phyloP scores from a whole-genome alignment of 2,113 vertebrate species.

The Cottus gobio region DNA sequence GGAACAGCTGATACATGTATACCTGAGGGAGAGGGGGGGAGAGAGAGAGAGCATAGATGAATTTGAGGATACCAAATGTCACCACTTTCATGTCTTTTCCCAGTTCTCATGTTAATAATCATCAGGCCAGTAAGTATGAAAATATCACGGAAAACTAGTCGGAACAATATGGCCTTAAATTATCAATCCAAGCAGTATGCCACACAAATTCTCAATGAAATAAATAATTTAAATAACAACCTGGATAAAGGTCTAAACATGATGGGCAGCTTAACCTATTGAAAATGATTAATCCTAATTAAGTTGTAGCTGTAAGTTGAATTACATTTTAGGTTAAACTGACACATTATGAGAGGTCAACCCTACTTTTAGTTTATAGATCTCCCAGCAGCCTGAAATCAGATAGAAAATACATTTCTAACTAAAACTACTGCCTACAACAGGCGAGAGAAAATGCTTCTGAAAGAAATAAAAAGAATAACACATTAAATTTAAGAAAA shows the following conservation, averaged over 20 bases:
- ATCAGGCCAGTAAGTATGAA: background rate
- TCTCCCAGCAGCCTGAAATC: background rate
- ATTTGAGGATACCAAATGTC: background rate
- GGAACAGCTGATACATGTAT: conserved; percentile 97
- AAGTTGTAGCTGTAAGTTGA: too few relatives aligned
- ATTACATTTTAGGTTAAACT: background rate
- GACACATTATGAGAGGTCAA: background rate
- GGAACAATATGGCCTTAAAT: background rate
- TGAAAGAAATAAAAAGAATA: background rate
- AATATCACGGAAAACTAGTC: background rate
- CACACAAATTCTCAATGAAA: background rate
- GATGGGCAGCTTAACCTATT: background rate
- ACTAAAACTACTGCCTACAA: background rate
- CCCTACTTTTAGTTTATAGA: background rate
- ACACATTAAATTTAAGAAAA: background rate
- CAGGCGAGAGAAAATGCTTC: background rate
- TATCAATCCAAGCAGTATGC: background rate
- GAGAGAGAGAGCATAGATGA: background rate
- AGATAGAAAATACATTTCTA: too few relatives aligned
- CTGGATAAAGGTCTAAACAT: background rate
- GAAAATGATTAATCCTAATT: background rate
- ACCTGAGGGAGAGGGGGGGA: conserved; percentile 77
- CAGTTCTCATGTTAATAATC: background rate
- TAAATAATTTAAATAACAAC: background rate
- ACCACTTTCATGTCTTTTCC: background rate